phyloP scores from a whole-genome alignment of 1,140 invertebrate genomes.

The Drosophila arawakana region DNA sequence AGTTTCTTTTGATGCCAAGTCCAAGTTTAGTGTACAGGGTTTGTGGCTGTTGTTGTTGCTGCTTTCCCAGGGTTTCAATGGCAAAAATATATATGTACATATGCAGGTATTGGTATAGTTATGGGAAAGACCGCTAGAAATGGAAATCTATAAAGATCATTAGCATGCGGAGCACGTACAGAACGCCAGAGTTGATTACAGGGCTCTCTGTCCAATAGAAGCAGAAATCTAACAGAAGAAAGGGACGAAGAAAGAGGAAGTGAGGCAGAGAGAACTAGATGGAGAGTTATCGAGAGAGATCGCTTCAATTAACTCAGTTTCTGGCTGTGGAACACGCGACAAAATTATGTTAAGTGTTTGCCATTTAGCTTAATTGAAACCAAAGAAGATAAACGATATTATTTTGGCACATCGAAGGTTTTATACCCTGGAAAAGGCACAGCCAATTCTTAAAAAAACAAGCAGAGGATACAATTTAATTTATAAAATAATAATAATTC shows the following conservation, averaged over 20 bases:
- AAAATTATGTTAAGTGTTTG: conserved; percentile 49
- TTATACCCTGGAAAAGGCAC: neutral
- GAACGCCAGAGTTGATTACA: conserved; percentile 18
- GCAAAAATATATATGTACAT: conserved; percentile 14
- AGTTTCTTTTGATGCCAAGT: conserved; percentile 76
- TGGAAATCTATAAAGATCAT: conserved; percentile 62
- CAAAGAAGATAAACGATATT: neutral
- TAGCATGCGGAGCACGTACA: conserved; percentile 59
- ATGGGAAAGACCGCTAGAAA: conserved; percentile 40
- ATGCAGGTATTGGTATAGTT: neutral
- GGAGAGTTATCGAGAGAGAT: neutral
- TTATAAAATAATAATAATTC: too few relatives aligned
- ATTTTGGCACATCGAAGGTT: neutral
- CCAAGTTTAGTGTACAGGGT: conserved; percentile 12
- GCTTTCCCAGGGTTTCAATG: conserved; percentile 33
- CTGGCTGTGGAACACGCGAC: conserved; percentile 38
- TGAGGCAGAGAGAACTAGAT: neutral
- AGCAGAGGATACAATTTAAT: too few relatives aligned
- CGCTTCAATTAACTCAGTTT: conserved; percentile 34
- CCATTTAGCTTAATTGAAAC: conserved; percentile 52
- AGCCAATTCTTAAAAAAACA: too few relatives aligned
- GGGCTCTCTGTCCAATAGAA: conserved; percentile 11
- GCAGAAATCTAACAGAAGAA: conserved; percentile 1
- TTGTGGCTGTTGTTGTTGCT: conserved; percentile 13
- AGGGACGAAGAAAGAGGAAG: neutral